Conservation (phyloP, 2,113 vertebrate species). For the Verasper variegatus region DNA sequence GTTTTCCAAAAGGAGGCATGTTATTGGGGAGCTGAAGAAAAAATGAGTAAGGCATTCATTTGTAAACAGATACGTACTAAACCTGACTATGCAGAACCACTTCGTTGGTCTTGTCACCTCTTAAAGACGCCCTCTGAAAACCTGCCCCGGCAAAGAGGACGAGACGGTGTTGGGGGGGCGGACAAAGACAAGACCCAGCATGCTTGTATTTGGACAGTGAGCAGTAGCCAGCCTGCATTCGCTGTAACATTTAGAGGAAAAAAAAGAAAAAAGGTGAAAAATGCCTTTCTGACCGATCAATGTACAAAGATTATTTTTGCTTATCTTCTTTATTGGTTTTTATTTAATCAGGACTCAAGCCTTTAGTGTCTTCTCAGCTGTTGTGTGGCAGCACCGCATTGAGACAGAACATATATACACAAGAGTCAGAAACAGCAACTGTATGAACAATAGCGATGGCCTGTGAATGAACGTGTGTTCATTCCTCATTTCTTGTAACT, state of each 20-base stretch:
- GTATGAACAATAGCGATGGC: slow-evolving; percentile 39
- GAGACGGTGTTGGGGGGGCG: neutral
- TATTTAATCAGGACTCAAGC: slow-evolving; percentile 75
- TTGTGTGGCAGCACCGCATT: slow-evolving; percentile 23
- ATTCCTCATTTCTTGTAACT: neutral
- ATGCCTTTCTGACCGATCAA: slow-evolving; percentile 77
- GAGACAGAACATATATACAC: slow-evolving; percentile 42
- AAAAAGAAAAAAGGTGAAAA: slow-evolving; percentile 33
- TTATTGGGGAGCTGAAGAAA: slow-evolving; percentile 46
- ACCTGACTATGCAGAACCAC: slow-evolving; percentile 88
- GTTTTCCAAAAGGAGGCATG: slow-evolving; percentile 77
- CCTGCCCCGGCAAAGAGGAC: slow-evolving; percentile 12
- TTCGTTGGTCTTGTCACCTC: slow-evolving; percentile 60
- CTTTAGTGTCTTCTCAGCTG: slow-evolving; percentile 79
- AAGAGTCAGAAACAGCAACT: slow-evolving; percentile 19
- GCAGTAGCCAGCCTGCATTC: slow-evolving; percentile 55
- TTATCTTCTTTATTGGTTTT: slow-evolving; percentile 56
- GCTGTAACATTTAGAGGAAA: slow-evolving; percentile 60
- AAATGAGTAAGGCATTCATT: slow-evolving; percentile 71
- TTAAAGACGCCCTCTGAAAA: slow-evolving; percentile 32
- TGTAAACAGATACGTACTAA: slow-evolving; percentile 70
- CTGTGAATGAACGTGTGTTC: slow-evolving; percentile 41
- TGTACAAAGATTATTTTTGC: slow-evolving; percentile 76
- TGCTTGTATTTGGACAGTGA: slow-evolving; percentile 62
- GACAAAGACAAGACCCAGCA: slow-evolving; percentile 44